Percentiles rank a stretch among this genome's conserved stretches.
Evolutionary conservation across 2,888 invertebrate species (phyloP).

Genomic region (Apoda limacodes): DNA sequence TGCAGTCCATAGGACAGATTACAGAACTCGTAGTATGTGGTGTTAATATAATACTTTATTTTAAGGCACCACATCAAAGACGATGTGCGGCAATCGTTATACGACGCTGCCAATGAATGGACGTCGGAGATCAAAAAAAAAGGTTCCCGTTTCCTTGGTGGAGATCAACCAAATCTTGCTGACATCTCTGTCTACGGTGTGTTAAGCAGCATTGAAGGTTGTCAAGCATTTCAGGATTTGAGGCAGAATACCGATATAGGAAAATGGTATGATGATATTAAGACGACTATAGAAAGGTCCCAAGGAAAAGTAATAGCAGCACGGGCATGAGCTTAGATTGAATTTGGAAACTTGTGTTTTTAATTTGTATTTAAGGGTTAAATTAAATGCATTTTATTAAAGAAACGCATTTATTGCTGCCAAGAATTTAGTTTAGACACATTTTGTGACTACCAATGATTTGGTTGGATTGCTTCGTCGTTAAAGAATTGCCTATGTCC

Average conservation of each 20-base stretch:
- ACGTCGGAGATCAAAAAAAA: constrained; percentile 75
- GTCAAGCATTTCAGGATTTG: constrained; percentile 87
- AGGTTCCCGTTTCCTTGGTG: constrained; percentile 86
- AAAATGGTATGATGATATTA: constrained; percentile 83
- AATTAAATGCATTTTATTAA: too few relatives aligned
- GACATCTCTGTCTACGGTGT: constrained; percentile 94
- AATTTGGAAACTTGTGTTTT: too few relatives aligned
- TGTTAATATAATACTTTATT: too few relatives aligned
- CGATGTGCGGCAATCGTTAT: constrained; percentile 90
- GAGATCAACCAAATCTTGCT: constrained; percentile 87
- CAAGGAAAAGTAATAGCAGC: constrained; percentile 57
- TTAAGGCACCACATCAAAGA: constrained; percentile 87
- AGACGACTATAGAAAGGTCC: constrained; percentile 70
- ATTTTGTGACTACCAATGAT: too few relatives aligned
- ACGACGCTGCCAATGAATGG: constrained; percentile 90
- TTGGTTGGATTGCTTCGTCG: too few relatives aligned
- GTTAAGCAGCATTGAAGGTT: constrained; percentile 93
- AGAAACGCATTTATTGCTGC: too few relatives aligned
- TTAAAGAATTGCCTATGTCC: too few relatives aligned
- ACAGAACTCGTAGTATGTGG: too few relatives aligned
- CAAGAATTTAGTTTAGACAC: too few relatives aligned
- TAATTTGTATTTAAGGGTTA: too few relatives aligned
- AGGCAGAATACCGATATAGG: constrained; percentile 79
- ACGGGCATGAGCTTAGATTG: constrained; percentile 19
- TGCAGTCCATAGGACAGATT: too few relatives aligned